These are phyloP conservation scores for Pollenia labialis DNA, from an alignment of 2,888 invertebrate genomes.

Conservation along the genomic window DNA sequence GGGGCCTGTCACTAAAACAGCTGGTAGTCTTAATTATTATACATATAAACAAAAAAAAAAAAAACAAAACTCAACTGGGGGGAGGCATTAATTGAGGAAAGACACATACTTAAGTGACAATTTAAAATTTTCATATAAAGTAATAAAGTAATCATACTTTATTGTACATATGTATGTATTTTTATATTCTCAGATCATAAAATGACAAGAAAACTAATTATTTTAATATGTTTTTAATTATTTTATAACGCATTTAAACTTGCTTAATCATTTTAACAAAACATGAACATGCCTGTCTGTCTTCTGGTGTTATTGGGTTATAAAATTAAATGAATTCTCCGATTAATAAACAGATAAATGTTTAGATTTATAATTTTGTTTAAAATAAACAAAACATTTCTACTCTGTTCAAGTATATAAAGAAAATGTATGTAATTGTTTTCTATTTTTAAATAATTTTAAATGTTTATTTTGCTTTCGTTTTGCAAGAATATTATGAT, in stretches of 20 bases:
- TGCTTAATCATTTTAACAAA: not conserved
- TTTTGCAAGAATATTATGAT: no score
- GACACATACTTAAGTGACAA: not conserved
- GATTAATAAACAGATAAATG: not conserved
- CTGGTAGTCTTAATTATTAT: constrained; percentile 60
- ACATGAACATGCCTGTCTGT: not conserved
- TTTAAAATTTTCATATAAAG: constrained; percentile 13
- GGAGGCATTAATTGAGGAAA: not conserved
- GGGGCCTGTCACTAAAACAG: constrained; percentile 66
- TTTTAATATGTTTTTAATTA: constrained; percentile 47
- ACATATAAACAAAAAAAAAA: constrained; percentile 14
- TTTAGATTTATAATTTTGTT: not conserved
- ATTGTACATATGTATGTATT: not conserved
- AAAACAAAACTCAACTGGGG: not conserved
- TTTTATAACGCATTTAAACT: not conserved
- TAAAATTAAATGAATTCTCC: not conserved
- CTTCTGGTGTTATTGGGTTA: not conserved
- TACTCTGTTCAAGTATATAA: no score
- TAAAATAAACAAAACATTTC: not conserved
- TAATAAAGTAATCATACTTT: constrained; percentile 20
- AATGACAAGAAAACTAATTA: constrained; percentile 28
- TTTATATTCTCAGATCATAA: constrained; percentile 35
- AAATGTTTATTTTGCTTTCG: no score
- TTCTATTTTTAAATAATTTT: no score
- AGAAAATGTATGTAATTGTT: no score